Percentiles rank a stretch among this genome's conserved stretches.
phyloP scores from a whole-genome alignment of 2,888 invertebrate genomes.

The Leptarthrus brevirostris region DNA sequence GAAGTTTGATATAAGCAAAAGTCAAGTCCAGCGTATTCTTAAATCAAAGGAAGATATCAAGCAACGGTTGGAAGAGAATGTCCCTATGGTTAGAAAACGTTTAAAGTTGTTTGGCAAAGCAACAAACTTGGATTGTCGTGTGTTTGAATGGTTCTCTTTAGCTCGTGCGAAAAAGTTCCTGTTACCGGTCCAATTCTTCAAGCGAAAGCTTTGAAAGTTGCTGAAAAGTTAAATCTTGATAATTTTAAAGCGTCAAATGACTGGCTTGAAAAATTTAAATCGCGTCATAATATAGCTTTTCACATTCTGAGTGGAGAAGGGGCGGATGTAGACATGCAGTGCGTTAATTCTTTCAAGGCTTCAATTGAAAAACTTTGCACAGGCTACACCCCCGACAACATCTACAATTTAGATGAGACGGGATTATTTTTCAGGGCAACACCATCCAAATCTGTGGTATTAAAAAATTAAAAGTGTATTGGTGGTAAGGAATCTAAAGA shows the following conservation, averaged over 20 bases:
- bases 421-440: background rate
- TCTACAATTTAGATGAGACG: background rate
- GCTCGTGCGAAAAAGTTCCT: background rate
- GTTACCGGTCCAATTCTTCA: background rate
- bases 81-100: no score
- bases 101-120: background rate
- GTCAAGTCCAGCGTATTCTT: no score
- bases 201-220: background rate
- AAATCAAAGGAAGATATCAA: no score
- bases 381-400: background rate
- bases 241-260: background rate
- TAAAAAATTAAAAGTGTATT: no score
- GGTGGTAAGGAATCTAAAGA: no score
- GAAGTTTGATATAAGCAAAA: no score
- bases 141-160: background rate
- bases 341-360: background rate
- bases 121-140: background rate
- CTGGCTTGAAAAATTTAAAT: background rate
- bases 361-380: background rate
- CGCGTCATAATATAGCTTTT: background rate
- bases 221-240: background rate
- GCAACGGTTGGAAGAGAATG: no score
- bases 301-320: background rate
- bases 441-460: background rate
- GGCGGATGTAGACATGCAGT: background rate